phyloP scores from a whole-genome alignment of 2,113 vertebrate species.

The Misgurnus mizolepis region DNA sequence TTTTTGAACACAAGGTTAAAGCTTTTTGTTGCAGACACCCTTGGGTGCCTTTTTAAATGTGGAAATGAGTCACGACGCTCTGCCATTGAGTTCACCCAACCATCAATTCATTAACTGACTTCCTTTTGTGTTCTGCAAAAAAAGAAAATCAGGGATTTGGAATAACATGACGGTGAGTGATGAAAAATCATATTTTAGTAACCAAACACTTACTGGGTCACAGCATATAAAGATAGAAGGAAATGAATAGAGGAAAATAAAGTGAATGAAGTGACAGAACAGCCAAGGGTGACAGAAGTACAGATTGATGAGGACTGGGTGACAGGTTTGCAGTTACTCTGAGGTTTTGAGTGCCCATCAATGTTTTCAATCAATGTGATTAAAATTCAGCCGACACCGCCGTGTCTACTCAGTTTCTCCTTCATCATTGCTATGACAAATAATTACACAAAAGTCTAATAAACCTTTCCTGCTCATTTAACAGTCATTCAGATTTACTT shows the following conservation, averaged over 20 bases:
- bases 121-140: too few species aligned
- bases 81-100: too few species aligned
- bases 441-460: constrained; percentile 37
- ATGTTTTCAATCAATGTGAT: constrained; percentile 62
- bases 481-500: constrained; percentile 4
- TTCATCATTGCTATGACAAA: constrained; percentile 32
- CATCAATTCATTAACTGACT: too few species aligned
- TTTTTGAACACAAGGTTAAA: too few species aligned
- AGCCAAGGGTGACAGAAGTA: constrained; percentile 31
- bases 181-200: not conserved
- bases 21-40: too few species aligned
- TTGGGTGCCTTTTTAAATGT: too few species aligned
- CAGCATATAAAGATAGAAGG: constrained; percentile 25
- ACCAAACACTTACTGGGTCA: too few species aligned
- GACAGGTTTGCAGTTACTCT: constrained; percentile 41
- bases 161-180: too few species aligned
- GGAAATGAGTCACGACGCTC: too few species aligned
- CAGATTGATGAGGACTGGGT: constrained; percentile 60
- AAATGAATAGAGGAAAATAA: not conserved
- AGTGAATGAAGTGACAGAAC: not conserved
- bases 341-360: constrained; percentile 57
- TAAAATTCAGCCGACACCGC: constrained; percentile 58
- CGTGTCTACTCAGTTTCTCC: constrained; percentile 4
- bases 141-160: too few species aligned
- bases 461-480: constrained; percentile 37